A percentile compares a stretch with the other conserved stretches of the same genome.
phyloP scores from a whole-genome alignment of 2,888 invertebrate species.

The Diplolepis rosae region DNA sequence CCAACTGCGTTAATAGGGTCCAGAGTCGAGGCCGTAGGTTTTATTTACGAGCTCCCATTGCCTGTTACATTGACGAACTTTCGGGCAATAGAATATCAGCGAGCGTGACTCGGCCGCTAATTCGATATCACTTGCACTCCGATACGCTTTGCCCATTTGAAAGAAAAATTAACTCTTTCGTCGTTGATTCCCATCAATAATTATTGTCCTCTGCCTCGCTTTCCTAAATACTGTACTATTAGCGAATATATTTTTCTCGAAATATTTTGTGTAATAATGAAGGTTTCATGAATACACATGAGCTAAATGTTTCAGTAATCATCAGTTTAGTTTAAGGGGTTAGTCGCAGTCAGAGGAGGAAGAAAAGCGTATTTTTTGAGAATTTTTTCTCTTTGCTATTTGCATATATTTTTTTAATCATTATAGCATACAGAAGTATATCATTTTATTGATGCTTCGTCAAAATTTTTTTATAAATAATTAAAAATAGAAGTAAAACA shows the following conservation, averaged over 20 bases:
- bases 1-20: conserved; percentile 29
- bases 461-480: too few species aligned
- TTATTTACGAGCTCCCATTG: conserved; percentile 27
- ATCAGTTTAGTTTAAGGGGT: too few species aligned
- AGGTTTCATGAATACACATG: too few species aligned
- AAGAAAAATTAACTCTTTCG: conserved; percentile 24
- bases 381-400: too few species aligned
- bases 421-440: too few species aligned
- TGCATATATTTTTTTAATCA: too few species aligned
- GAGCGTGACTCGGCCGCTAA: conserved; percentile 41
- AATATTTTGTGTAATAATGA: too few species aligned
- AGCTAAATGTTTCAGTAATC: too few species aligned
- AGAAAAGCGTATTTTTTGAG: too few species aligned
- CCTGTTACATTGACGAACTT: conserved; percentile 23
- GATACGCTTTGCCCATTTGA: conserved; percentile 17
- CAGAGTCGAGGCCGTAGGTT: not conserved
- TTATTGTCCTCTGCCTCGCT: not conserved
- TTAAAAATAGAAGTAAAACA: too few species aligned
- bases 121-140: conserved; percentile 35
- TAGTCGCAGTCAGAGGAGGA: too few species aligned
- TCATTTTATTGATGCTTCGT: too few species aligned
- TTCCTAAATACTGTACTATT: not conserved
- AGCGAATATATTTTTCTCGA: not conserved
- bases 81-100: conserved; percentile 3
- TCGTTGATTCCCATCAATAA: not conserved